Percentiles rank a stretch among this genome's conserved stretches.
These are phyloP conservation scores for Grallaria varia DNA, from an alignment of 2,113 vertebrate genomes.

Conservation along the genomic window DNA sequence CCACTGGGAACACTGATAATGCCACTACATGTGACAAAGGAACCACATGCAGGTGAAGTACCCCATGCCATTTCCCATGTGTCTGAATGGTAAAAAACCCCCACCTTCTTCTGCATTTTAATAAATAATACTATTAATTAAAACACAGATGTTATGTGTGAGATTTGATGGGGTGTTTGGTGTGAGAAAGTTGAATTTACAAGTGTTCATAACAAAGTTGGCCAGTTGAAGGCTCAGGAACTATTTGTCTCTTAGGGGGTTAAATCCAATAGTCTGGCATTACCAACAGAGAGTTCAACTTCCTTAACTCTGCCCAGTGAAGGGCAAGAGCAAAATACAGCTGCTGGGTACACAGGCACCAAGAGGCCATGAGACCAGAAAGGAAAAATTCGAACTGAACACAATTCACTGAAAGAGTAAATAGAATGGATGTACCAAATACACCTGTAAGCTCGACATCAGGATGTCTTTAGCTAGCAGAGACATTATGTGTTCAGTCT, in stretches of 20 bases:
- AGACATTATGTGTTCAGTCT: background rate
- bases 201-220: background rate
- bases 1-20: background rate
- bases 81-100: fast-evolving
- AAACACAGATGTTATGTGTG: background rate
- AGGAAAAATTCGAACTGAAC: background rate
- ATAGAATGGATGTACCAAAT: background rate
- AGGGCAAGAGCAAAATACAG: background rate
- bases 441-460: background rate
- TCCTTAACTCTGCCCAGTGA: background rate
- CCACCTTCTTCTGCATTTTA: background rate
- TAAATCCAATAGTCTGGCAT: background rate
- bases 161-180: background rate
- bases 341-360: background rate
- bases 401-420: background rate
- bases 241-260: background rate
- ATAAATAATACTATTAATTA: background rate
- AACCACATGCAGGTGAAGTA: background rate
- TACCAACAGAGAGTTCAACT: background rate
- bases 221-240: background rate
- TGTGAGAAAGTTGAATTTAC: background rate
- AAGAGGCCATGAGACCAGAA: background rate
- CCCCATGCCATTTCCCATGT: background rate
- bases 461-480: background rate
- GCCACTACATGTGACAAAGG: background rate